A percentile compares a stretch with the other conserved stretches of the same genome.
phyloP scores from a whole-genome alignment of 2,888 invertebrate species.

The Drosophila prolongata region DNA sequence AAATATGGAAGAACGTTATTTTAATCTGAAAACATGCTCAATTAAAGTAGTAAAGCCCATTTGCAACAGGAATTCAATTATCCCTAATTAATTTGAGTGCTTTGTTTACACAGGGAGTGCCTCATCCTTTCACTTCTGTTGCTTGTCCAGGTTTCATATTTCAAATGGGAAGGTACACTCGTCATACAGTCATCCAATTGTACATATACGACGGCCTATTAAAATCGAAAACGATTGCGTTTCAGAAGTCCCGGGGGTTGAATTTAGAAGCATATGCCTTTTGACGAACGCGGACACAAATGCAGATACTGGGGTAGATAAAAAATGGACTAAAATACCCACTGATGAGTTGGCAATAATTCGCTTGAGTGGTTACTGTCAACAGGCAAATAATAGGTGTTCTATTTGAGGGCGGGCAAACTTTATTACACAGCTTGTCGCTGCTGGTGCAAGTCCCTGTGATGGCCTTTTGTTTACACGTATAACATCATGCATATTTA shows the following conservation, averaged over 20 bases:
- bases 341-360: conserved; percentile 77
- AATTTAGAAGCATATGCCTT: conserved; percentile 64
- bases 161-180: conserved; percentile 36
- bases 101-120: conserved; percentile 52
- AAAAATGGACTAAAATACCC: conserved; percentile 67
- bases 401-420: conserved; percentile 58
- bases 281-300: conserved; percentile 44
- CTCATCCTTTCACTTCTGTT: conserved; percentile 29
- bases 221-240: conserved; percentile 57
- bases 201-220: conserved; percentile 38
- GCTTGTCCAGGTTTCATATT: conserved; percentile 52
- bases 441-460: conserved; percentile 17
- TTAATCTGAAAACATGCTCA: background rate
- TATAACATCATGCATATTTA: conserved; percentile 73
- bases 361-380: conserved; percentile 77
- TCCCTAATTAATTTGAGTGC: conserved; percentile 64
- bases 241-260: conserved; percentile 42
- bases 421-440: conserved; percentile 54
- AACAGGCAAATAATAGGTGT: conserved; percentile 77
- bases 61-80: conserved; percentile 51
- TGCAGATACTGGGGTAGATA: conserved; percentile 54
- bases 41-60: conserved; percentile 9
- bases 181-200: conserved; percentile 27
- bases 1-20: background rate
- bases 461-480: conserved; percentile 75